These are phyloP conservation scores for Drosophila sechellia DNA, from an alignment of 1,140 invertebrate species.

Conservation along the genomic window DNA sequence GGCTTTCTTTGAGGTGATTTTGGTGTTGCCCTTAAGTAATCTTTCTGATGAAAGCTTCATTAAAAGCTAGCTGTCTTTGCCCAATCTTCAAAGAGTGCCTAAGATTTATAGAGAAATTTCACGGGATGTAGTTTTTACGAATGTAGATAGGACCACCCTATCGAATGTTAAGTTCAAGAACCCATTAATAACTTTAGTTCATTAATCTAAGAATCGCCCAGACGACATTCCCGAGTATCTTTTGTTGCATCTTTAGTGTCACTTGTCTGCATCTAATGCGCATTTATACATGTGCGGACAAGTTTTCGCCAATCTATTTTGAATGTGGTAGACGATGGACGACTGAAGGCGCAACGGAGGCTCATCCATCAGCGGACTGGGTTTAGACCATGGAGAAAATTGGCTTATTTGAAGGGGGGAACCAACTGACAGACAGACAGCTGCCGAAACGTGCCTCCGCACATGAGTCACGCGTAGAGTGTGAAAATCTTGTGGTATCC, in stretches of 20 bases:
- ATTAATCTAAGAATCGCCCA: constrained; percentile 11
- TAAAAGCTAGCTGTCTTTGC: constrained; percentile 22
- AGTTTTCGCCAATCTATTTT: constrained; percentile 71
- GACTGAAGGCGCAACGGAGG: constrained; percentile 28
- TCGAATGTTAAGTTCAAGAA: neutral
- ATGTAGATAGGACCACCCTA: neutral
- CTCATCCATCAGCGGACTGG: constrained; percentile 64
- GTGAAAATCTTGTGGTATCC: constrained; percentile 43
- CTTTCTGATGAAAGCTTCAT: constrained; percentile 50
- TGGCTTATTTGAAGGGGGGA: constrained; percentile 3
- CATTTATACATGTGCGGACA: constrained; percentile 69
- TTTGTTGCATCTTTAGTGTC: constrained; percentile 31
- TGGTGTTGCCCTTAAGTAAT: constrained; percentile 10
- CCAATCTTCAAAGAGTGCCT: constrained; percentile 8
- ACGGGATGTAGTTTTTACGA: constrained; percentile 21
- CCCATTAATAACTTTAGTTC: neutral
- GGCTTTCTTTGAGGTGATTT: constrained; percentile 37
- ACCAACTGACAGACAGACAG: constrained; percentile 53
- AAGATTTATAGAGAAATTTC: constrained; percentile 10
- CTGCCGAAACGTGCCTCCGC: constrained; percentile 67
- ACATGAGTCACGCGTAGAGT: constrained; percentile 71
- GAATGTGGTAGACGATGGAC: constrained; percentile 33
- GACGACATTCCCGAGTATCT: constrained; percentile 15
- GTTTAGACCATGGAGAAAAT: constrained; percentile 33
- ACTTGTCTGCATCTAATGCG: constrained; percentile 33